A percentile compares a stretch with the other conserved stretches of the same genome.
phyloP scores from a whole-genome alignment of 2,888 invertebrate genomes.

The Sceliomorpha sp. region DNA sequence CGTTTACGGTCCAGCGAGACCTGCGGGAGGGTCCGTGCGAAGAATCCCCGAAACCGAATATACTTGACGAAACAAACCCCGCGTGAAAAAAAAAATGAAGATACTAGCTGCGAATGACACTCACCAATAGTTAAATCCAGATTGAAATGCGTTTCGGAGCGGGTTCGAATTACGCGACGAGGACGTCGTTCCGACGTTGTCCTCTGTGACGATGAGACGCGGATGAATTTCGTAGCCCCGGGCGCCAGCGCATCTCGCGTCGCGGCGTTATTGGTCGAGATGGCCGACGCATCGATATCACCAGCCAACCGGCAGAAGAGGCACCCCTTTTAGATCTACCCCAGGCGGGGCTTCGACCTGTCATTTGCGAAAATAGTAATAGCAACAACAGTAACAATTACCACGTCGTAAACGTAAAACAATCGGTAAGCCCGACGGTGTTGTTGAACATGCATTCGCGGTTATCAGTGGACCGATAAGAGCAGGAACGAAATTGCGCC shows the following conservation, averaged over 20 bases:
- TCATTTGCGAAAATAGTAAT: conserved; percentile 61
- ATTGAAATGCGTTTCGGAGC: conserved; percentile 72
- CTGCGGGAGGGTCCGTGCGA: too few species aligned
- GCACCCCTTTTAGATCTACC: conserved; percentile 73
- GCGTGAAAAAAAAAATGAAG: not conserved
- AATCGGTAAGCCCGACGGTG: not conserved
- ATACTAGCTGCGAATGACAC: conserved; percentile 52
- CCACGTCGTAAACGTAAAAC: conserved; percentile 28
- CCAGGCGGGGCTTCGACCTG: conserved; percentile 75
- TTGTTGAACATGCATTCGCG: too few species aligned
- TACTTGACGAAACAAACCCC: too few species aligned
- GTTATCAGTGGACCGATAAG: too few species aligned
- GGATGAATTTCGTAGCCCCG: conserved; percentile 59
- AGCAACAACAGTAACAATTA: conserved; percentile 44
- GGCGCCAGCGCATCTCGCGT: conserved; percentile 81
- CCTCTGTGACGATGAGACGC: conserved; percentile 79
- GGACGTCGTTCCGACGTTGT: conserved; percentile 83
- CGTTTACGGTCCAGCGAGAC: too few species aligned
- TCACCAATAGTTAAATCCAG: conserved; percentile 80
- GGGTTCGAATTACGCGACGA: conserved; percentile 77
- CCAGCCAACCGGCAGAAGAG: conserved; percentile 66
- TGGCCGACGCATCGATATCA: conserved; percentile 82
- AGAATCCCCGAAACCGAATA: not conserved
- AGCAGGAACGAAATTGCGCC: too few species aligned
- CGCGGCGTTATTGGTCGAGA: conserved; percentile 67